phyloP scores from a whole-genome alignment of 2,797 vertebrate genomes.

The Tiaroga cobitis region DNA sequence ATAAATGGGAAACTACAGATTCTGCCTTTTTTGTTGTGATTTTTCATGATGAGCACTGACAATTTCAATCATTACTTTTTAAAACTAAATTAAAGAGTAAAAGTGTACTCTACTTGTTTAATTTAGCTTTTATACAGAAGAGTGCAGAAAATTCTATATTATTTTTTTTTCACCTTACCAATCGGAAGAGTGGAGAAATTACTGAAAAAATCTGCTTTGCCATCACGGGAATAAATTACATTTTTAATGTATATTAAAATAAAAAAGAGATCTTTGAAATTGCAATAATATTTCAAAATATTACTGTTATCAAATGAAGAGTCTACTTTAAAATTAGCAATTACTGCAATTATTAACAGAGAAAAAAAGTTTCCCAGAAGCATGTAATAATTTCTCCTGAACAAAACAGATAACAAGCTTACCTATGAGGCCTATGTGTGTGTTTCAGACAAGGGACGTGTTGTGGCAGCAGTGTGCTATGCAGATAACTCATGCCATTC shows the following conservation, averaged over 20 bases:
- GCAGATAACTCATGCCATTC: slow-evolving; percentile 98
- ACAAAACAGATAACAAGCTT: neutral
- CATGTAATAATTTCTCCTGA: neutral
- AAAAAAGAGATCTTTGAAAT: neutral
- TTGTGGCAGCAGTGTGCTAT: slow-evolving; percentile 99
- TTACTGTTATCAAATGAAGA: neutral
- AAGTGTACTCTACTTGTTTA: slow-evolving; percentile 5
- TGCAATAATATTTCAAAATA: neutral
- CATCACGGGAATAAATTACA: neutral
- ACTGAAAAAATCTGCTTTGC: neutral
- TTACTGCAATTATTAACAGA: neutral
- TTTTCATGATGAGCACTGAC: slow-evolving; percentile 44
- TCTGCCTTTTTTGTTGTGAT: slow-evolving; percentile 40
- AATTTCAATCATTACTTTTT: slow-evolving; percentile 40
- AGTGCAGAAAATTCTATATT: neutral
- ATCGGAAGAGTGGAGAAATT: neutral
- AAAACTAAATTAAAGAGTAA: slow-evolving; percentile 42
- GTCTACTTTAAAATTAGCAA: neutral
- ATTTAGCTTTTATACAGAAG: neutral
- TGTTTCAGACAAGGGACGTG: slow-evolving; percentile 88
- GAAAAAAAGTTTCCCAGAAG: neutral
- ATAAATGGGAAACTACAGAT: slow-evolving; percentile 56
- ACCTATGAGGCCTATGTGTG: slow-evolving; percentile 4
- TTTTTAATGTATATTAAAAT: neutral
- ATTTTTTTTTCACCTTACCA: neutral